phyloP scores from a whole-genome alignment of 2,888 invertebrate genomes.

The Mamestra brassicae region DNA sequence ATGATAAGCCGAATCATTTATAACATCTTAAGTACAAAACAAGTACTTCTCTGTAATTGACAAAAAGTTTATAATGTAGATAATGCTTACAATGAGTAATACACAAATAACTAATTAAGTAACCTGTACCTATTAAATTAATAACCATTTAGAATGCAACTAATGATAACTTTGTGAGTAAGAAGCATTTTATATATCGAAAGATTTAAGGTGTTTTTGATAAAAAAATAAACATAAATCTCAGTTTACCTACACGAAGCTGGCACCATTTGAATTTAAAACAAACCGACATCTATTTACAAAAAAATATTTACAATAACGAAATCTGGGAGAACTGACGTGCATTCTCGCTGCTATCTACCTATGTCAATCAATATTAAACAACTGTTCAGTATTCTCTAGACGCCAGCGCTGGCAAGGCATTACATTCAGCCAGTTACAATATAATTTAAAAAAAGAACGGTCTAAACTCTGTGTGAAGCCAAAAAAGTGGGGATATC shows the following conservation, averaged over 20 bases:
- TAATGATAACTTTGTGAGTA: not conserved
- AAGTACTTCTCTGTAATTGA: not conserved
- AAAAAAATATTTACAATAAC: conserved; percentile 12
- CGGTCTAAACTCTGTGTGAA: conserved; percentile 20
- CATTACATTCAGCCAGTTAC: conserved; percentile 26
- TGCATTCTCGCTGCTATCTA: conserved; percentile 22
- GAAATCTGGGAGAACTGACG: conserved; percentile 22
- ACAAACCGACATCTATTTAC: conserved; percentile 6
- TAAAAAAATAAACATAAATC: conserved; percentile 1
- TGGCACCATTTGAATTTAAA: conserved; percentile 22
- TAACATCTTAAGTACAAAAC: conserved; percentile 8
- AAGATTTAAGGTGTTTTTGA: not conserved
- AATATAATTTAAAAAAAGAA: conserved; percentile 30
- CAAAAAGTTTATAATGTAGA: not conserved
- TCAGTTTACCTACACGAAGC: not conserved
- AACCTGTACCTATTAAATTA: conserved; percentile 3
- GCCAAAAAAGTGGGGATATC: conserved; percentile 53
- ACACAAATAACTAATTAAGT: not conserved
- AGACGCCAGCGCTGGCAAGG: conserved; percentile 41
- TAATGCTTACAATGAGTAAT: conserved; percentile 24
- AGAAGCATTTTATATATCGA: not conserved
- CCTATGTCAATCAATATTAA: conserved; percentile 46
- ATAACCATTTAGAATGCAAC: not conserved
- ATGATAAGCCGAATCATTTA: conserved; percentile 20
- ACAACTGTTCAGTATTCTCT: conserved; percentile 57